Evolutionary conservation across 2,113 vertebrate species (phyloP).

Genomic region (Elephantulus edwardii): DNA sequence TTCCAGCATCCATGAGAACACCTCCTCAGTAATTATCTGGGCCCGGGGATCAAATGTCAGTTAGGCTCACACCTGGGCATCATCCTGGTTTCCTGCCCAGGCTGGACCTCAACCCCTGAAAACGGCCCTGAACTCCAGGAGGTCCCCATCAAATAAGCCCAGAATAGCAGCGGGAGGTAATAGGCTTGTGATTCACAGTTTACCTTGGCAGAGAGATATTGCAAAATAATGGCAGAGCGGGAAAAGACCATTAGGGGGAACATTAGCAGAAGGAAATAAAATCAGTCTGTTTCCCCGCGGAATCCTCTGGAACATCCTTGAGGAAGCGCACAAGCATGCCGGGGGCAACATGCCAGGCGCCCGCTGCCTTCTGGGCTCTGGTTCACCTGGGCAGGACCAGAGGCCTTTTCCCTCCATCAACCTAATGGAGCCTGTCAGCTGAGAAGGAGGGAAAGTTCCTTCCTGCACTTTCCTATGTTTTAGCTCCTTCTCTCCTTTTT

Average conservation of each 20-base stretch:
- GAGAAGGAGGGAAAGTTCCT: neutral
- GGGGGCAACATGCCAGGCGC: rapidly evolving
- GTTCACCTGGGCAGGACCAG: neutral
- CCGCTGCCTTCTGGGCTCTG: rapidly evolving
- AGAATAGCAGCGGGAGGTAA: neutral
- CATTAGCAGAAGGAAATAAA: neutral
- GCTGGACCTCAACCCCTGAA: neutral
- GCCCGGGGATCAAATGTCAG: neutral
- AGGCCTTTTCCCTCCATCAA: neutral
- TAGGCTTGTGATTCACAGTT: neutral
- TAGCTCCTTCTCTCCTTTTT: neutral
- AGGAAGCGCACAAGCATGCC: neutral
- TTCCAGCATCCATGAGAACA: neutral
- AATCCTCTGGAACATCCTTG: neutral
- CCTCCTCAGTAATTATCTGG: neutral
- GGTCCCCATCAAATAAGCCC: neutral
- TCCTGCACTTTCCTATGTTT: neutral
- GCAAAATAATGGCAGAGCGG: neutral
- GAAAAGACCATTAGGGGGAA: neutral
- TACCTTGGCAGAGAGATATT: neutral
- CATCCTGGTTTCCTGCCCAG: neutral
- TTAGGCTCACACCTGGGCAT: neutral
- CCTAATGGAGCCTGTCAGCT: neutral
- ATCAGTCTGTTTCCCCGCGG: no score
- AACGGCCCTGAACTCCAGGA: neutral